Percentiles rank a stretch among this genome's conserved stretches.
These are phyloP conservation scores for Galbula dea DNA, from an alignment of 2,113 vertebrate species.

Conservation along the genomic window DNA sequence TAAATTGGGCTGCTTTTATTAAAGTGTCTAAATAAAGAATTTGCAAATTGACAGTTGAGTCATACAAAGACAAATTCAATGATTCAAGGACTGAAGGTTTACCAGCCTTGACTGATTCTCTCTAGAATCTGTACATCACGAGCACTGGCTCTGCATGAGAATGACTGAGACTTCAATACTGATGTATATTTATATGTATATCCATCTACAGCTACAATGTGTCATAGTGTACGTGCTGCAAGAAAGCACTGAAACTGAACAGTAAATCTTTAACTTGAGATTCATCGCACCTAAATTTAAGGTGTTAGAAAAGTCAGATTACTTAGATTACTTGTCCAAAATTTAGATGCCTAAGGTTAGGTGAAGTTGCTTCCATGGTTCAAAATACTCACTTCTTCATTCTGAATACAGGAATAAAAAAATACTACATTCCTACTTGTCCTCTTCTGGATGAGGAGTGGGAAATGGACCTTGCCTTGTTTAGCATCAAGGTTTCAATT, in stretches of 20 bases:
- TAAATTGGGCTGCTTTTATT: background rate
- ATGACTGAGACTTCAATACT: background rate
- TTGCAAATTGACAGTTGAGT: background rate
- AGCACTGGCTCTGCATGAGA: background rate
- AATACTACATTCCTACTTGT: background rate
- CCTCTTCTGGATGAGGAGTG: rapidly evolving
- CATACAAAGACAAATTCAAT: background rate
- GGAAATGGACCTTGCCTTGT: background rate
- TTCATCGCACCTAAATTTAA: background rate
- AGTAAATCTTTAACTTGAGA: background rate
- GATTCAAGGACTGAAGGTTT: background rate
- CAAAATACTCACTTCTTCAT: background rate
- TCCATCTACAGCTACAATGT: background rate
- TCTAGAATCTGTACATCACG: background rate
- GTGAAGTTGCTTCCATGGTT: background rate
- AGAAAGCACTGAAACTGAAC: background rate
- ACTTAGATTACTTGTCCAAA: background rate
- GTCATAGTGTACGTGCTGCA: background rate
- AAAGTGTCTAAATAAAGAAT: background rate
- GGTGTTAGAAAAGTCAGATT: background rate
- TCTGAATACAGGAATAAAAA: background rate
- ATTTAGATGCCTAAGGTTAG: background rate
- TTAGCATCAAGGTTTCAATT: background rate
- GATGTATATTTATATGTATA: background rate
- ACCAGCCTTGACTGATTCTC: background rate